Conservation (phyloP, 2,113 vertebrate genomes). For the Mesitornis unicolor region DNA sequence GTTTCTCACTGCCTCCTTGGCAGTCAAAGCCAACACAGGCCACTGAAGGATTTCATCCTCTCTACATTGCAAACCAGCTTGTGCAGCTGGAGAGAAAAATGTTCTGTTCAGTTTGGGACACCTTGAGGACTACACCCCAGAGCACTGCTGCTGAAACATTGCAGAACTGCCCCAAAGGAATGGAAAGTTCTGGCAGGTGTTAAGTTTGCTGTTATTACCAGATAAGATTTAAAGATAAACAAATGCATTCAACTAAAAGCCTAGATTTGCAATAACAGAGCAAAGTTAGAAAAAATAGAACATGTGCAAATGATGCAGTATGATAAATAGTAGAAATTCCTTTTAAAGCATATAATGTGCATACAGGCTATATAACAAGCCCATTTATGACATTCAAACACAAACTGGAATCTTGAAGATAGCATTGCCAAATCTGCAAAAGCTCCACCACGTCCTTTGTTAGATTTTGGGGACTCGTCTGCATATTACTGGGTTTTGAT, state of each 20-base stretch:
- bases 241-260: neutral
- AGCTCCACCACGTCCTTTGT: neutral
- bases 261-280: neutral
- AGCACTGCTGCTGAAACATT: neutral
- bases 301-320: neutral
- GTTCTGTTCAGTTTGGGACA: neutral
- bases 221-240: conserved; percentile 24
- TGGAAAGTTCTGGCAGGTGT: neutral
- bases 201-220: neutral
- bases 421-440: neutral
- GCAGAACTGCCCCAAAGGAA: conserved; percentile 30
- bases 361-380: neutral
- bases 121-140: neutral
- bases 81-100: neutral
- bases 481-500: neutral
- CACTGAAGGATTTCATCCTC: neutral
- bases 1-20: neutral
- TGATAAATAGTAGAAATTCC: neutral
- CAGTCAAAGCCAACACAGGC: neutral
- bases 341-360: neutral
- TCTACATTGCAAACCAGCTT: neutral
- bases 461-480: neutral
- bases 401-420: neutral
- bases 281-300: neutral
- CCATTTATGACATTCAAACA: neutral